These are phyloP conservation scores for Drosophila bunnanda DNA, from an alignment of 2,888 invertebrate genomes.

Conservation along the genomic window DNA sequence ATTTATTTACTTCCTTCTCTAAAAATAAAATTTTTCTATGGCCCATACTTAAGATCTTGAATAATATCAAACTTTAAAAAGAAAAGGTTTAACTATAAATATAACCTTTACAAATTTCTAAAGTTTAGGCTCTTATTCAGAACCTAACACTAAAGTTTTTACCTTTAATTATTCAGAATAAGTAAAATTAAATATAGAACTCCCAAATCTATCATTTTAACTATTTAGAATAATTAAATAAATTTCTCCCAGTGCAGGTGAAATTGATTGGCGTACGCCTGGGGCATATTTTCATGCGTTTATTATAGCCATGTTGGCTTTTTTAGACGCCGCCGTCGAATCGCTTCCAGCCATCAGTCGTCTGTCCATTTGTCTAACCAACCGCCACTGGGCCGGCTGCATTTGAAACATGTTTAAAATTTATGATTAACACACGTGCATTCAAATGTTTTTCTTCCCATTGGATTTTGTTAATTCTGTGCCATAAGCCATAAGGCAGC, in stretches of 20 bases:
- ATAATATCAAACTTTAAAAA: no score
- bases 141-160: no score
- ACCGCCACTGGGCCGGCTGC: constrained; percentile 49
- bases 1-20: no score
- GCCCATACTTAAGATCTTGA: no score
- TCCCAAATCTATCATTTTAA: no score
- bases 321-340: constrained; percentile 57
- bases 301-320: constrained; percentile 65
- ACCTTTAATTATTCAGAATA: no score
- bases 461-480: constrained; percentile 54
- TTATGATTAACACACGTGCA: constrained; percentile 78
- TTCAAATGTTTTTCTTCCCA: constrained; percentile 58
- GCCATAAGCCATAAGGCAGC: constrained; percentile 32
- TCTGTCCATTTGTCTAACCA: constrained; percentile 6
- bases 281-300: constrained; percentile 78
- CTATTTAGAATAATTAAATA: background rate
- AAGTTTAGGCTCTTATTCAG: no score
- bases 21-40: no score
- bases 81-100: no score
- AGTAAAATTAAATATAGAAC: no score
- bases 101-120: no score
- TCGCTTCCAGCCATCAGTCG: constrained; percentile 32
- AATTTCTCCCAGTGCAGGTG: constrained; percentile 48
- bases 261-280: constrained; percentile 81
- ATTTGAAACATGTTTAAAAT: constrained; percentile 79